Conservation (phyloP, 2,888 invertebrate species). For the Cheilosia pagana region DNA sequence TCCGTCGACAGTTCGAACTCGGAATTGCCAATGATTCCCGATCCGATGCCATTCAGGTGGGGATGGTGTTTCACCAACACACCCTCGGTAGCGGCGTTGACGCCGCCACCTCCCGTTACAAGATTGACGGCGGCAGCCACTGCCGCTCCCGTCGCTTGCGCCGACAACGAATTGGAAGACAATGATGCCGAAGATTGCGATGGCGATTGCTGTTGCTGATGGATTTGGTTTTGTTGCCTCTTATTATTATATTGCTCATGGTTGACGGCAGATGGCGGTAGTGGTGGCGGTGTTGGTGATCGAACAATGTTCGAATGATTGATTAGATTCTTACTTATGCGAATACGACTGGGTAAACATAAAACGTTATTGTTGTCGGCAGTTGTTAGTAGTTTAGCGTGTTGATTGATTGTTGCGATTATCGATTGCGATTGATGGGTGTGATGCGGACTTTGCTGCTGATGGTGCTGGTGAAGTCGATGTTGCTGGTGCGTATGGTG, state of each 20-base stretch:
- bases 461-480: constrained; percentile 60
- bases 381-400: constrained; percentile 80
- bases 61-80: constrained; percentile 72
- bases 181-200: constrained; percentile 79
- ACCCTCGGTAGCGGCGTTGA: constrained; percentile 70
- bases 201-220: constrained; percentile 77
- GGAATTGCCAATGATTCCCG: constrained; percentile 82
- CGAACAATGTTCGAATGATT: constrained; percentile 79
- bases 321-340: constrained; percentile 82
- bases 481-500: constrained; percentile 64
- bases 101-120: constrained; percentile 40
- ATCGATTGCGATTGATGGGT: constrained; percentile 77
- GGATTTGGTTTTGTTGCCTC: constrained; percentile 74
- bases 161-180: constrained; percentile 76
- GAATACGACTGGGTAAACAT: constrained; percentile 81
- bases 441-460: constrained; percentile 53
- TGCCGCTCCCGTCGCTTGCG: constrained; percentile 60
- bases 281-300: constrained; percentile 79
- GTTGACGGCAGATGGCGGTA: constrained; percentile 76
- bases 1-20: constrained; percentile 90
- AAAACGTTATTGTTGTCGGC: constrained; percentile 77
- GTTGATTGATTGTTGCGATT: constrained; percentile 82
- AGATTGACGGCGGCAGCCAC: constrained; percentile 71
- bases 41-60: constrained; percentile 74
- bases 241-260: constrained; percentile 74